phyloP scores from a whole-genome alignment of 2,888 invertebrate genomes.

The Antheraea yamamai region DNA sequence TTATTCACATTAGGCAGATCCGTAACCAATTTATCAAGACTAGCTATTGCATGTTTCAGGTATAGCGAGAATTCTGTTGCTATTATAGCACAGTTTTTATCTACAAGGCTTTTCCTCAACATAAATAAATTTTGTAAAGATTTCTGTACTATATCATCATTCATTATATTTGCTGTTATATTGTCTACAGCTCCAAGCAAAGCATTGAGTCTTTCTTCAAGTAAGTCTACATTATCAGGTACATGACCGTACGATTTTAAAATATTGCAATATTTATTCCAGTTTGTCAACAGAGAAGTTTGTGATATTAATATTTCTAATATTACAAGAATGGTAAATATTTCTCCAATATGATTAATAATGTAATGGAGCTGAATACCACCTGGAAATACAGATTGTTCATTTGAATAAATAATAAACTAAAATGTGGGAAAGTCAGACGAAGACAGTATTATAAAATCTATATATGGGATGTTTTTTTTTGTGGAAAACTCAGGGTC shows the following conservation, averaged over 20 bases:
- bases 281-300: constrained; percentile 79
- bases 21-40: constrained; percentile 81
- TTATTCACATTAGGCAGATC: constrained; percentile 77
- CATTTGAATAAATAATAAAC: constrained; percentile 5
- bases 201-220: constrained; percentile 84
- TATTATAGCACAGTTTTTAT: constrained; percentile 68
- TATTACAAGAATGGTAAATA: constrained; percentile 84
- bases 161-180: constrained; percentile 85
- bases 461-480: too few relatives aligned
- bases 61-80: constrained; percentile 85
- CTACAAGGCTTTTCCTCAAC: constrained; percentile 69
- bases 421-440: background rate
- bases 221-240: constrained; percentile 82
- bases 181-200: constrained; percentile 87
- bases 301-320: constrained; percentile 84
- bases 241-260: constrained; percentile 86
- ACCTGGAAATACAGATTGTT: constrained; percentile 51
- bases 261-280: constrained; percentile 89
- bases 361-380: constrained; percentile 74
- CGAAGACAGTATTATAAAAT: background rate
- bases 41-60: constrained; percentile 83
- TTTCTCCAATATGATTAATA: constrained; percentile 83
- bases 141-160: constrained; percentile 86
- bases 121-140: constrained; percentile 69
- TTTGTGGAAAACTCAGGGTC: too few relatives aligned